Percentiles rank a stretch among this genome's conserved stretches.
These are phyloP conservation scores for Nymphalis polychloros DNA, from an alignment of 2,888 invertebrate genomes.

Conservation along the genomic window DNA sequence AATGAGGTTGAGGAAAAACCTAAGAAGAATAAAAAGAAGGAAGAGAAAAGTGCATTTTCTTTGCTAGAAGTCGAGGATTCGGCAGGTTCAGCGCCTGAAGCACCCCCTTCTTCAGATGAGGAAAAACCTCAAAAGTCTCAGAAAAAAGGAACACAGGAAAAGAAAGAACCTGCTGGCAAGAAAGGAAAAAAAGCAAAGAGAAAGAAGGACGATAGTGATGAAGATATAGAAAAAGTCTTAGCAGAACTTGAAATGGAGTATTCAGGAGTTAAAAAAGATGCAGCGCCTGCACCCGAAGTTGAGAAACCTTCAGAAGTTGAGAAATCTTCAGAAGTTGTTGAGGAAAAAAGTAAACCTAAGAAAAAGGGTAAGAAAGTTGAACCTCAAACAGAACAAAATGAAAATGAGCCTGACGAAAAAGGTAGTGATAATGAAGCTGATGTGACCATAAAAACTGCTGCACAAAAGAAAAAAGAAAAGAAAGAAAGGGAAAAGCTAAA, in stretches of 20 bases:
- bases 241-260: slow-evolving; percentile 92
- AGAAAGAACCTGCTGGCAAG: slow-evolving; percentile 80
- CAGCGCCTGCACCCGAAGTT: slow-evolving; percentile 63
- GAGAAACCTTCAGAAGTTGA: slow-evolving; percentile 59
- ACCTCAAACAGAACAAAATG: slow-evolving; percentile 48
- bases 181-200: slow-evolving; percentile 88
- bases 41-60: slow-evolving; percentile 84
- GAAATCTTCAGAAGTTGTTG: slow-evolving; percentile 52
- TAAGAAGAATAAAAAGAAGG: slow-evolving; percentile 70
- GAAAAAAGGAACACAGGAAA: slow-evolving; percentile 66
- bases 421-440: slow-evolving; percentile 81
- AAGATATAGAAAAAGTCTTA: slow-evolving; percentile 91
- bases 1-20: slow-evolving; percentile 72
- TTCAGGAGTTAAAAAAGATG: slow-evolving; percentile 83
- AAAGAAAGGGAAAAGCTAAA: slow-evolving; percentile 91
- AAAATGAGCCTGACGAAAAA: slow-evolving; percentile 63
- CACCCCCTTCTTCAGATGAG: slow-evolving; percentile 72
- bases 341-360: slow-evolving; percentile 69
- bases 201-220: slow-evolving; percentile 89
- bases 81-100: slow-evolving; percentile 73
- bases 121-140: slow-evolving; percentile 65
- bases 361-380: slow-evolving; percentile 70
- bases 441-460: slow-evolving; percentile 88
- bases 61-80: slow-evolving; percentile 85
- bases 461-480: slow-evolving; percentile 94